Evolutionary conservation across 1,140 invertebrate species (phyloP), one percentile per base, ranked within the genome.

Genomic region (Drosophila bipectinata): DNA sequence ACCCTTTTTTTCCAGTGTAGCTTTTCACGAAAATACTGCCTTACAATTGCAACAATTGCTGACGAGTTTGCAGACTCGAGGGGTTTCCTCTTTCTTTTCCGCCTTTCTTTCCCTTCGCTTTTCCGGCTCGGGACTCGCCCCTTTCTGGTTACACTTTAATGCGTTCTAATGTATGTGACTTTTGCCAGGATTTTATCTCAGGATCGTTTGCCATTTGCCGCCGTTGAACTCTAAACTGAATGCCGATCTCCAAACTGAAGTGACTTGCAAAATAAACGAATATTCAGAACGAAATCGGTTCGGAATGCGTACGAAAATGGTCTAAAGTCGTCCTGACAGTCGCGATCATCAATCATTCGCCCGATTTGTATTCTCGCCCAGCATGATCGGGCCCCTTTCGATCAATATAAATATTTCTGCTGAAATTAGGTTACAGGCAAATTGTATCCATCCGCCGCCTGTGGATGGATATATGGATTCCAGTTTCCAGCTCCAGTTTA

Each of bases 101-200:
- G 49, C 34, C 66, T 71, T 73, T 73, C 52, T 55, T 55, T 62
- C 10, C 68, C 7, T 64, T 57, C 39, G 63, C 47, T 41, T 67
- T 67, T 48, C 69, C 57, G 69, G 41, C 30, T 28, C 41, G 34
- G 48, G 63, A 21, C 59, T 66, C 79, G 83, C 76, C 72, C 66
- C 78, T 68, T 82, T 81, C 77, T 82, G 81, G 81, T 90, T 79
- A 90, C 81, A 79, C 63, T 90, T 90, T 90, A 90, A 90, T 82
- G 81, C 85, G 87, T 85, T 90, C 85, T 90, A 90, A 90, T 90
- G 87, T 90, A 90, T 90, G 81, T 90, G 87, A 90, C 85, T 90
- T 90, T 90, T 88, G 79, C 30, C 58, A 69, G 69, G 77, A 73
- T 84, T 79, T 74, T 59, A 67, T 44, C n/a, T 4, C 1, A n/a